Conservation (phyloP, 2,797 vertebrate species). For the Mormyrops boulengeri region DNA sequence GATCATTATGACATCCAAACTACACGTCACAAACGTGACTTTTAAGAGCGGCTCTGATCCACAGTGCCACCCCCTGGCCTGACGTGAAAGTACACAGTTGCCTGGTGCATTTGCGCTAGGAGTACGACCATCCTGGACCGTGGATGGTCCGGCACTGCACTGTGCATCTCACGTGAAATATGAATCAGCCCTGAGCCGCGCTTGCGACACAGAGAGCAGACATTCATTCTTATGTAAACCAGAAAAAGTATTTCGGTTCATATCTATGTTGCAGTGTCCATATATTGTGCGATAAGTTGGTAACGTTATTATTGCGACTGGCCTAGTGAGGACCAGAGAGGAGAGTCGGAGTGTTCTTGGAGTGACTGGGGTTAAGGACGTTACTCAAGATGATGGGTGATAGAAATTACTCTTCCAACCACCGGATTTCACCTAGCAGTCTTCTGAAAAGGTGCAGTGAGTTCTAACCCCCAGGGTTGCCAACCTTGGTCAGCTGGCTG, state of each 20-base stretch:
- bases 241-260: background rate
- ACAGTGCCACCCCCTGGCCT: background rate
- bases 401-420: background rate
- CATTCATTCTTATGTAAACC: background rate
- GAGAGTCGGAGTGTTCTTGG: background rate
- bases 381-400: background rate
- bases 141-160: background rate
- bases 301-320: background rate
- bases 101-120: background rate
- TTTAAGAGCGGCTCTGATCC: background rate
- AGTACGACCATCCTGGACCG: background rate
- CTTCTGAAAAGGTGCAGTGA: background rate
- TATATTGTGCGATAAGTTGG: background rate
- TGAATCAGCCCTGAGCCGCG: background rate
- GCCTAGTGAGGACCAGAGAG: background rate
- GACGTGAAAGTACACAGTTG: background rate
- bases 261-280: background rate
- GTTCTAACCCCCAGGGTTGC: background rate
- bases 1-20: background rate
- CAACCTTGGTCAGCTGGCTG: background rate
- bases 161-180: background rate
- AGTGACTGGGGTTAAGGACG: background rate
- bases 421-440: background rate
- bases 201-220: background rate
- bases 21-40: background rate